Conservation (phyloP, 2,113 vertebrate genomes). For the Struthidea cinerea region DNA sequence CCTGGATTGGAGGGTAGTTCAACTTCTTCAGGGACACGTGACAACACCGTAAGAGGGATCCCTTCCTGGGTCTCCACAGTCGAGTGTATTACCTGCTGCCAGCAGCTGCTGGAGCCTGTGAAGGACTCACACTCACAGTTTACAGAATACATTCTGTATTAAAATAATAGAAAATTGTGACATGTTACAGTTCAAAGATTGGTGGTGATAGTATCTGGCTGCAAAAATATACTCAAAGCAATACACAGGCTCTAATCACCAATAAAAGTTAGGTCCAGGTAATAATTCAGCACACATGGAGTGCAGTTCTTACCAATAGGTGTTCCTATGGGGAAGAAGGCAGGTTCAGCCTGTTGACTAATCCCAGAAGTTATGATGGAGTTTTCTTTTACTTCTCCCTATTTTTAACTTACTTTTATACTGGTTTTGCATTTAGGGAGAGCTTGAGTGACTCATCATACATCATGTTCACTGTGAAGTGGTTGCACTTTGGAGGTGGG, state of each 20-base stretch:
- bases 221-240: background rate
- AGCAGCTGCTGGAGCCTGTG: background rate
- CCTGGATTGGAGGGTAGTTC: background rate
- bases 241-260: background rate
- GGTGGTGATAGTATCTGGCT: background rate
- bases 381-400: background rate
- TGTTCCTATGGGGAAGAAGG: background rate
- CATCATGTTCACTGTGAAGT: background rate
- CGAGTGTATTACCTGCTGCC: rapidly evolving
- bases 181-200: background rate
- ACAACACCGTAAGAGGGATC: background rate
- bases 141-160: background rate
- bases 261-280: background rate
- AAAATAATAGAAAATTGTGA: background rate
- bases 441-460: background rate
- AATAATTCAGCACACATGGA: background rate
- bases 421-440: background rate
- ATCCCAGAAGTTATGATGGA: background rate
- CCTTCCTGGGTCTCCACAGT: rapidly evolving
- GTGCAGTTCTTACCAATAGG: background rate
- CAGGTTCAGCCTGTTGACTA: background rate
- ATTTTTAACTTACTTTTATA: background rate
- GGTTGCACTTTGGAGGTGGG: background rate
- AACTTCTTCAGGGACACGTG: background rate
- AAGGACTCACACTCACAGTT: background rate